A percentile compares a stretch with the other conserved stretches of the same genome.
Conservation (phyloP, 2,113 vertebrate genomes). For the Phyllostomus hastatus region DNA sequence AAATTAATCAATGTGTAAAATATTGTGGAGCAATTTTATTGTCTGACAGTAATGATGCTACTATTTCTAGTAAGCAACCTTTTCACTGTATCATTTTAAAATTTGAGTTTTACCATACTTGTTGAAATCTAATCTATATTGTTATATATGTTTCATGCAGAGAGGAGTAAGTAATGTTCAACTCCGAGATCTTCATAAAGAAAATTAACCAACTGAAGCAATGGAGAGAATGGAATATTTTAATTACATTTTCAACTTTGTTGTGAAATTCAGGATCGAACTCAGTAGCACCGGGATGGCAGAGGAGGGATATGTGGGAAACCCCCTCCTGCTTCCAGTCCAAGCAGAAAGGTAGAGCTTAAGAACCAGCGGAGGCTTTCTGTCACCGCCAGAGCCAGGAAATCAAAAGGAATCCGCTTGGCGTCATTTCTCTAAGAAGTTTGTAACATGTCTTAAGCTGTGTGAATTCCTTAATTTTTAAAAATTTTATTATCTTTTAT, state of each 20-base stretch:
- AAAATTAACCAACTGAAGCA: background rate
- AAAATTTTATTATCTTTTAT: background rate
- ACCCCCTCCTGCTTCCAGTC: rapidly evolving
- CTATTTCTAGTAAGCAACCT: background rate
- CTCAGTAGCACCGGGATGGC: background rate
- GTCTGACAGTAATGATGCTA: background rate
- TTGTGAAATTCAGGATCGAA: background rate
- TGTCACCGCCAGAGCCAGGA: background rate
- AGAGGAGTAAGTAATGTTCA: background rate
- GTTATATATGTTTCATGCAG: background rate
- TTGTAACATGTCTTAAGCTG: background rate
- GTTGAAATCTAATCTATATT: background rate
- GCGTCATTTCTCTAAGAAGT: background rate
- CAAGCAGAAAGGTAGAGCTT: background rate
- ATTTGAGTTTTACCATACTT: background rate
- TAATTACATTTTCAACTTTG: background rate
- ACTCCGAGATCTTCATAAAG: background rate
- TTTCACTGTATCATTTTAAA: background rate
- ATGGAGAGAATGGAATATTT: background rate
- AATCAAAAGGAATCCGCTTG: background rate
- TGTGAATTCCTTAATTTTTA: background rate
- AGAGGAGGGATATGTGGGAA: background rate
- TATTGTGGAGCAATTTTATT: background rate
- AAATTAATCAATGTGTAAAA: background rate
- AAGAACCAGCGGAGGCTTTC: background rate